Evolutionary conservation across 2,113 vertebrate genomes (phyloP).

Genomic region (Phylloscopus trochilus): DNA sequence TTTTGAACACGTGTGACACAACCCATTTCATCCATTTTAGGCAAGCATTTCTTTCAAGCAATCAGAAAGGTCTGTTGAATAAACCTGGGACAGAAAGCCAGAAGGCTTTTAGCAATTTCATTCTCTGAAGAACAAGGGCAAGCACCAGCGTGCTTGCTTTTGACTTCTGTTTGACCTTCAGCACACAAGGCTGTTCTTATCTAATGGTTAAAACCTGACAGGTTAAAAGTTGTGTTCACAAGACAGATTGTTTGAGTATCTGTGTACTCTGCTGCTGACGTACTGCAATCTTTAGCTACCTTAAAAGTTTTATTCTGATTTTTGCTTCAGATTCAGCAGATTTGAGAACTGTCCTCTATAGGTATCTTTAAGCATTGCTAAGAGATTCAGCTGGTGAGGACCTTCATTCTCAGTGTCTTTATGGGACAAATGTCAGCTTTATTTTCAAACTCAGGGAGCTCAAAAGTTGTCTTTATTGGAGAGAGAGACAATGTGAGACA

Average conservation of each 20-base stretch:
- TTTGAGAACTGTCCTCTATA: not conserved
- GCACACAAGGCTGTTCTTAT: not conserved
- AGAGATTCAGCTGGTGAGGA: not conserved
- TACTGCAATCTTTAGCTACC: not conserved
- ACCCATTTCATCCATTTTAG: not conserved
- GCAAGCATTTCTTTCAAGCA: not conserved
- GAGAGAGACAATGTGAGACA: not conserved
- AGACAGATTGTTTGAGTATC: not conserved
- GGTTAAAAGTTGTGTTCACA: not conserved
- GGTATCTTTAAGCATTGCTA: not conserved
- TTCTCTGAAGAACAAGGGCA: not conserved
- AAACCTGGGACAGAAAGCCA: not conserved
- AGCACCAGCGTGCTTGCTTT: not conserved
- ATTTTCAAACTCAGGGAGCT: not conserved
- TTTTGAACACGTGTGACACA: not conserved
- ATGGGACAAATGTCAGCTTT: not conserved
- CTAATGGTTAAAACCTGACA: not conserved
- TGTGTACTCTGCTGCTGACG: not conserved
- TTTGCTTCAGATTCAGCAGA: not conserved
- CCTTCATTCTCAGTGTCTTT: not conserved
- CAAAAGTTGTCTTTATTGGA: not conserved
- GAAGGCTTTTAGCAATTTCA: not conserved
- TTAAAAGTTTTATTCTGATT: not conserved
- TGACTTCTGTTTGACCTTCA: constrained; percentile 10
- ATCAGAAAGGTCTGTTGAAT: not conserved